Conservation (phyloP, 2,888 invertebrate species). For the Caenorhabditis zanzibari region DNA sequence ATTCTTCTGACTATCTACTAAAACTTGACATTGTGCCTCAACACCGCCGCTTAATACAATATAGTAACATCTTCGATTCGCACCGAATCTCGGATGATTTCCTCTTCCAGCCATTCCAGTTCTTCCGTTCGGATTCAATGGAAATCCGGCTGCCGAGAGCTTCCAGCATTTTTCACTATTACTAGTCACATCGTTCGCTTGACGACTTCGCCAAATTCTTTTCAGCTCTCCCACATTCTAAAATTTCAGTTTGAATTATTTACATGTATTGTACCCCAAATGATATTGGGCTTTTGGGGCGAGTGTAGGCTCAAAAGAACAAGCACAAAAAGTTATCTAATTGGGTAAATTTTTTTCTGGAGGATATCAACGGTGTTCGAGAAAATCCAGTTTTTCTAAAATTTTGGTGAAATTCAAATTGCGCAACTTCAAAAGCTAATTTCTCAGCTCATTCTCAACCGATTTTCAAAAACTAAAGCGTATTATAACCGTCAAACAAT, state of each 20-base stretch:
- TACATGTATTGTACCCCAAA: no score
- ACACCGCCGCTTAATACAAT: slow-evolving; percentile 70
- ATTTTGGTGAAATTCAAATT: no score
- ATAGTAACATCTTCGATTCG: slow-evolving; percentile 78
- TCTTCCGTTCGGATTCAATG: slow-evolving; percentile 80
- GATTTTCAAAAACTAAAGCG: no score
- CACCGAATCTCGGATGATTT: slow-evolving; percentile 79
- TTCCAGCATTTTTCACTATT: slow-evolving; percentile 59
- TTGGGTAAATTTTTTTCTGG: no score
- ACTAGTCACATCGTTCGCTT: slow-evolving; percentile 67
- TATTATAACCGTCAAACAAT: no score
- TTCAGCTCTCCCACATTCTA: slow-evolving; percentile 75
- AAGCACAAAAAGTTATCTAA: no score
- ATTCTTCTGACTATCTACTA: slow-evolving; percentile 61
- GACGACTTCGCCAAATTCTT: slow-evolving; percentile 71
- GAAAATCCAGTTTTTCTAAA: no score
- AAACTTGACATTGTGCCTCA: slow-evolving; percentile 48
- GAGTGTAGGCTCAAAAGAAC: no score
- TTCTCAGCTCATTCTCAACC: no score
- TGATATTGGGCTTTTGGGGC: no score
- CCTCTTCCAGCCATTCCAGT: slow-evolving; percentile 81
- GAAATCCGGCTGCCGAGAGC: slow-evolving; percentile 76
- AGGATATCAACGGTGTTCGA: no score
- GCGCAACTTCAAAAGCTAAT: no score
- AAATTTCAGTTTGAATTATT: slow-evolving; percentile 9